Percentiles rank a stretch among this genome's conserved stretches.
These are phyloP conservation scores for Cosmopolites sordidus DNA, from an alignment of 2,888 invertebrate genomes.

Conservation along the genomic window DNA sequence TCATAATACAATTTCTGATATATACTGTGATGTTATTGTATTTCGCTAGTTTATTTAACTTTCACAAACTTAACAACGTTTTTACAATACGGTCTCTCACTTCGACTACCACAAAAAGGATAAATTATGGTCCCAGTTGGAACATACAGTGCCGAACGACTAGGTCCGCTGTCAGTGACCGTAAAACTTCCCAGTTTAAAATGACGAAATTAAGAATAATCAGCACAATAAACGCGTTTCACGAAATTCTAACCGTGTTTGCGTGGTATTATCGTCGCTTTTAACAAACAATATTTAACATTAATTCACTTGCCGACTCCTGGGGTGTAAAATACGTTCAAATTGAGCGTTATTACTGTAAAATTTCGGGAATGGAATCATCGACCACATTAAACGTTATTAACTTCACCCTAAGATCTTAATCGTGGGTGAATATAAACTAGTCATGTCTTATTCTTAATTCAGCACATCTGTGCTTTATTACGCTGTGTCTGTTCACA, in stretches of 20 bases:
- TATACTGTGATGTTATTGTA: no score
- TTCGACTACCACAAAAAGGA: no score
- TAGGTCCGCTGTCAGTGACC: background rate
- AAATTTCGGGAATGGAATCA: conserved; percentile 2
- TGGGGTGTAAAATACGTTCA: conserved; percentile 8
- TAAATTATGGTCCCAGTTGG: no score
- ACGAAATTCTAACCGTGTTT: background rate
- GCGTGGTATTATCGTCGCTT: conserved; percentile 9
- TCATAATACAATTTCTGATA: no score
- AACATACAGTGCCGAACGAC: no score
- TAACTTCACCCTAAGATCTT: background rate
- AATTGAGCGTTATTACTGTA: conserved; percentile 6
- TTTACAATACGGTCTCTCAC: no score
- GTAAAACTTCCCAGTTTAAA: background rate
- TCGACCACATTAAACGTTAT: background rate
- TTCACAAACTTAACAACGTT: no score
- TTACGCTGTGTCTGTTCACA: no score
- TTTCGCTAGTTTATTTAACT: no score
- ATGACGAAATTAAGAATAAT: background rate
- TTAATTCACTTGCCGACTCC: conserved; percentile 8
- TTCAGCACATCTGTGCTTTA: background rate
- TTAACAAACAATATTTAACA: conserved; percentile 9
- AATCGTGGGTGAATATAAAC: background rate
- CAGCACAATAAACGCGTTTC: background rate
- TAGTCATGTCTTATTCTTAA: background rate